Evolutionary conservation across 2,888 invertebrate genomes (phyloP), one percentile per base, ranked within the genome.

Genomic region (Thelaira solivaga): DNA sequence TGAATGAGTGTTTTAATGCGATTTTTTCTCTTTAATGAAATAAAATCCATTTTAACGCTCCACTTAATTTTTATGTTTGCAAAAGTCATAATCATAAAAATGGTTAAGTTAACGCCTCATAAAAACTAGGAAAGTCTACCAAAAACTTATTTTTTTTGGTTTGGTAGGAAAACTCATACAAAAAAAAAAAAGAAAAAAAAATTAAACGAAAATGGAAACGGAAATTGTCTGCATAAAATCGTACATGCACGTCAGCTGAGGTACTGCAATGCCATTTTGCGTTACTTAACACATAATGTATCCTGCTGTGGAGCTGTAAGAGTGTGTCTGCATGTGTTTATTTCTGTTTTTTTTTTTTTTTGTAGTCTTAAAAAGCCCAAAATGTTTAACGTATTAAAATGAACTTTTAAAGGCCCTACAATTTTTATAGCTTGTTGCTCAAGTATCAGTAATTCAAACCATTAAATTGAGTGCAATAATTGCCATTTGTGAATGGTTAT

Each of bases 61-160:
- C 72, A 73, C 64, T 73, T 65, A 73, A 29, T 73, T 41, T 73
- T 73, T 65, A 64, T 73, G 47, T n/a, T 47, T 41, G 64, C 13
- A 51, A 68, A 55, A 29, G 16, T 20, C 68, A 72, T 77, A 67
- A 77, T 62, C 77, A 62, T 77, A 77, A 77, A 72, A 72, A 72
- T 73, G 62, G 62, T 73, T 51, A 72, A 68, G 77, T 73, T 72
- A 72, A 77, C 62, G 77, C 62, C 61, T 61, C 53, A 67, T 67
- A 76, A 76, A 76, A 62, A 72, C 26, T 49, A 49, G 3, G 16
- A 61, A 26, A 34, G 29, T 61, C 26, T 49, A 57, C 5, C n/a
- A 43, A 43, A 31, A n/a, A n/a, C n/a, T n/a, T n/a, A n/a, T n/a
- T n/a, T n/a, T n/a, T n/a, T n/a, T n/a, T n/a, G n/a, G n/a, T n/a